Evolutionary conservation across 2,797 vertebrate genomes (phyloP), one percentile per base, ranked within the genome.

Genomic region (Parotocinclus haroldoi): DNA sequence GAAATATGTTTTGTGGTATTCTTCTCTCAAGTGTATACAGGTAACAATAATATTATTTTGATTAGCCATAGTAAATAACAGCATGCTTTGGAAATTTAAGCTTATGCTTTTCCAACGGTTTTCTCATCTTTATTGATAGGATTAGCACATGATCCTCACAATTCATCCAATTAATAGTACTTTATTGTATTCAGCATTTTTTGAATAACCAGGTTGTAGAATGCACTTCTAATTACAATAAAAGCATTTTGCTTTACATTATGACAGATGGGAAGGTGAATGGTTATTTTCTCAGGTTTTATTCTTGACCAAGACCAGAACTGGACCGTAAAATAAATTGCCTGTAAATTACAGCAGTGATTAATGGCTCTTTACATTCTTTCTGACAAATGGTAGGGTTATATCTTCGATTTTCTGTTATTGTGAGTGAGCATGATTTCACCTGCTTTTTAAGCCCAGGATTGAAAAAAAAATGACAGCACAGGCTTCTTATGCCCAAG

Each of bases 321-420:
- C 6, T 11, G 12, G 45, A 11, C 45, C 10, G 1, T 46, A 12
- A 46, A 12, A 46, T 11, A 46, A 6, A n/a, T n/a, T 46, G 45
- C 45, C 12, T n/a, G 12, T 46, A 46, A 46, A 46, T 13, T n/a
- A 11, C 45, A 46, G 45, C 45, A 46, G 45, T 10, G 45, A 46
- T 46, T 46, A 46, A 46, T 46, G 45, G n/a, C 45, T 11, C 10
- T 46, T 46, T 46, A n/a, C n/a, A 46, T 27, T 48, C 49, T 46
- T 12, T 10, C 45, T 12, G 45, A 72, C 50, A n/a, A 56, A 38
- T 50, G 48, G 45, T n/a, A 46, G 45, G 45, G 45, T 46, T 46
- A 7, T 11, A 46, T 46, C 12, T 13, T 11, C n/a, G 12, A 12
- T 11, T 11, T n/a, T 11, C 45, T 46, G 9, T 46, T 10, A 46